These are phyloP conservation scores for Ganaspis sp. DNA, from an alignment of 1,140 invertebrate species.

Conservation along the genomic window DNA sequence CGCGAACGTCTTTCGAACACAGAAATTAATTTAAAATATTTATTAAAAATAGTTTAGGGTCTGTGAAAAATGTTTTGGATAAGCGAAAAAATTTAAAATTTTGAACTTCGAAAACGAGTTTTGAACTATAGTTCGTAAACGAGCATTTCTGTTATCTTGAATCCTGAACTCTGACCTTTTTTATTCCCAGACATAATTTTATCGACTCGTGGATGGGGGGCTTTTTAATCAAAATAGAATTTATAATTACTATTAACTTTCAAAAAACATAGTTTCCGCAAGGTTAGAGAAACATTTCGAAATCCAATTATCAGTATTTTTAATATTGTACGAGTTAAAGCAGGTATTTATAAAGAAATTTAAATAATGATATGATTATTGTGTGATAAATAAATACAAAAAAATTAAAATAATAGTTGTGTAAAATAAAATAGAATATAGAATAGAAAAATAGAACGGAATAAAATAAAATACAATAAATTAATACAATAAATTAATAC, in stretches of 20 bases:
- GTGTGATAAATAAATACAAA: too few relatives aligned
- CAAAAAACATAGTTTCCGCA: background rate
- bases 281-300: background rate
- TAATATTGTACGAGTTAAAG: too few relatives aligned
- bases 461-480: too few relatives aligned
- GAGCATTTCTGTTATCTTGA: conserved; percentile 4
- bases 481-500: too few relatives aligned
- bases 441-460: too few relatives aligned
- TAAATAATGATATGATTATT: too few relatives aligned
- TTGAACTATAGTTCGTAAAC: background rate
- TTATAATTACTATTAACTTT: conserved; percentile 10
- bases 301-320: too few relatives aligned
- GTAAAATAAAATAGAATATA: too few relatives aligned
- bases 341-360: too few relatives aligned
- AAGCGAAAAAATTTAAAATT: background rate
- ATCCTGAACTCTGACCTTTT: conserved; percentile 11
- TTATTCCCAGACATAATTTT: background rate
- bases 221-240: conserved; percentile 17
- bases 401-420: too few relatives aligned
- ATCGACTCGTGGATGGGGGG: background rate
- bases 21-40: too few relatives aligned
- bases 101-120: background rate
- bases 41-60: background rate
- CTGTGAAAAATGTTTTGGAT: background rate
- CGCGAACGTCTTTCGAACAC: too few relatives aligned